Base-by-base conservation (phyloP, 2,113 vertebrate species). In the Barbus barbus region DNA sequence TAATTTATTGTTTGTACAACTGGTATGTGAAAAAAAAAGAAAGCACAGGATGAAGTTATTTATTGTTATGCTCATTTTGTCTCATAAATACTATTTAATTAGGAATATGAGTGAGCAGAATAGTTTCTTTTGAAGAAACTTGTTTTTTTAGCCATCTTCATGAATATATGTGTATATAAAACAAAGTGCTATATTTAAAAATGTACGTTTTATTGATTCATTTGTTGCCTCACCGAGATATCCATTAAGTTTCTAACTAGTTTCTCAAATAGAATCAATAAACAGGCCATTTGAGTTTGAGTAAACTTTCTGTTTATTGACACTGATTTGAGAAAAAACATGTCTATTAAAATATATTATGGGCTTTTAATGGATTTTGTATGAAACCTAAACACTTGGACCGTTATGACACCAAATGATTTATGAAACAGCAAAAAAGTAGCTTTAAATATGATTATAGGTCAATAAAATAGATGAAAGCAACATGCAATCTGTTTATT, bases 1-100 rank as follows among this genome's bases (percentile, higher is more conserved):
- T 99, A 98, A 98, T 97, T 99, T 99, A 98, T 98, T 98, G 93
- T 98, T 96, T 97, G 96, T 97, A 96, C 93, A 96, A 97, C 95
- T 96, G 88, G 90, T 96, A 95, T 97, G 96, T 98, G 96, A 97
- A 92, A 93, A 95, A 46, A 84, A 96, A 96, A 86, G 1, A 91
- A 95, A 74, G 88, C 93, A 95, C 95, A 93, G 96, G 95, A 96
- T 95, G 92, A 95, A 93, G 95, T 96, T 98, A 99, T 99, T 99
- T 99, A 99, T 99, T 96, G 84, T 87, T 93, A 90, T 89, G 90
- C 94, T 96, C 96, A 96, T 97, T 97, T 95, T 97, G 91, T 97
- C 97, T 97, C 96, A 92, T 90, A 90, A 93, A 90, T 90, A 95
- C 96, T 97, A 97, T 98, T 98, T 96, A 97, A 98, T 93, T 93